These are phyloP conservation scores for Olivierus martensii DNA, from an alignment of 1,140 invertebrate genomes.

Conservation along the genomic window DNA sequence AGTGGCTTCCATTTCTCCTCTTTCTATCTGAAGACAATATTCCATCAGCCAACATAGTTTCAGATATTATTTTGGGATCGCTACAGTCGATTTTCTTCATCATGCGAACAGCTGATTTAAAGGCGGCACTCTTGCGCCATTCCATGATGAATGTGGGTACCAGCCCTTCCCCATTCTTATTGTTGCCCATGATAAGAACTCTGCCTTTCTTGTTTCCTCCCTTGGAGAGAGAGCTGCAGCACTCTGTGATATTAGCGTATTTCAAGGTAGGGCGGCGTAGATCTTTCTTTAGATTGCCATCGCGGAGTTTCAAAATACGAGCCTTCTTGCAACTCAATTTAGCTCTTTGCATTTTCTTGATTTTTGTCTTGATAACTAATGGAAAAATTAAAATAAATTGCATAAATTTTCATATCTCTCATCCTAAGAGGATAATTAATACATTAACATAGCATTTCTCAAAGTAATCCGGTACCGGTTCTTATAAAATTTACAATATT, in stretches of 20 bases:
- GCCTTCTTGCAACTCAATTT: slow-evolving; percentile 31
- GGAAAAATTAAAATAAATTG: slow-evolving; percentile 19
- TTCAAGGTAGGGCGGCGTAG: slow-evolving; percentile 26
- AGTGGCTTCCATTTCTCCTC: too few relatives aligned
- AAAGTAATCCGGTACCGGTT: too few relatives aligned
- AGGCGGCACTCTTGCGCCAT: slow-evolving; percentile 28
- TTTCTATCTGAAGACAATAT: too few relatives aligned
- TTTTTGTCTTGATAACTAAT: slow-evolving; percentile 32
- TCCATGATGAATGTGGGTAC: slow-evolving; percentile 36
- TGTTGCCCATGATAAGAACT: slow-evolving; percentile 39
- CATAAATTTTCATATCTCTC: too few relatives aligned
- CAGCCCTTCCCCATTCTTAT: slow-evolving; percentile 25
- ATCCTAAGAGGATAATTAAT: too few relatives aligned
- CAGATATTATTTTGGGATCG: slow-evolving; percentile 29
- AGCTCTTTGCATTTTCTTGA: slow-evolving; percentile 26
- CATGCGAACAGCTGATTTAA: slow-evolving; percentile 31
- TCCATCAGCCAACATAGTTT: slow-evolving; percentile 4
- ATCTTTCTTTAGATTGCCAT: slow-evolving; percentile 25
- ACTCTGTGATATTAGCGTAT: slow-evolving; percentile 30
- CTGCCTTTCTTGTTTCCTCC: slow-evolving; percentile 20
- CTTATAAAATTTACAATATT: too few relatives aligned
- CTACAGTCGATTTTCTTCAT: slow-evolving; percentile 34
- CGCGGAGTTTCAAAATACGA: slow-evolving; percentile 30
- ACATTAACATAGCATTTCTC: too few relatives aligned
- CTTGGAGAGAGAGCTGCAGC: slow-evolving; percentile 27